phyloP scores from a whole-genome alignment of 2,113 vertebrate species.

The Elephantulus edwardii region DNA sequence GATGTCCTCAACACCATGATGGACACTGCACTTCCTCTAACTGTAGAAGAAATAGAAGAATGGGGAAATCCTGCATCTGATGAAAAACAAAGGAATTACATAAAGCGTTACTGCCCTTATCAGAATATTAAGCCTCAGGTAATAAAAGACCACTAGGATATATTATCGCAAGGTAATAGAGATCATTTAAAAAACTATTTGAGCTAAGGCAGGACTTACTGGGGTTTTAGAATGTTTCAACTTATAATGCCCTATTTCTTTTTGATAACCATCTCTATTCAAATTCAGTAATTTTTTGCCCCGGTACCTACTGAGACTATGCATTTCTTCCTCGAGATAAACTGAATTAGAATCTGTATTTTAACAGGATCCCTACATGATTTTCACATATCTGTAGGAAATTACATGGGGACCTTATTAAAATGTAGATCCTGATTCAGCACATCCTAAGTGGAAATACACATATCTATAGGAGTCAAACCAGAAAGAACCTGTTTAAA shows the following conservation, averaged over 20 bases:
- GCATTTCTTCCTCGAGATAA: neutral
- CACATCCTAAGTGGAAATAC: no score
- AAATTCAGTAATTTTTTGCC: neutral
- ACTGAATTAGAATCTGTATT: neutral
- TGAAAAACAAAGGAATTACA: slow-evolving; percentile 84
- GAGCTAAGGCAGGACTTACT: neutral
- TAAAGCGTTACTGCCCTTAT: slow-evolving; percentile 94
- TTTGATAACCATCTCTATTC: neutral
- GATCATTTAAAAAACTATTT: neutral
- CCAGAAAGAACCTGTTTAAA: neutral
- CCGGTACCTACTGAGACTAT: no score
- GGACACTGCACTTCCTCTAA: slow-evolving; percentile 90
- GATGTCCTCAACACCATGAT: slow-evolving; percentile 95
- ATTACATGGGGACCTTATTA: no score
- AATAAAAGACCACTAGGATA: slow-evolving; percentile 41
- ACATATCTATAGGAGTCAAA: neutral
- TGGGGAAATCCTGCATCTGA: slow-evolving; percentile 93
- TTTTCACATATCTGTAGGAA: no score
- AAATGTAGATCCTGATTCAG: no score
- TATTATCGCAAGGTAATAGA: neutral
- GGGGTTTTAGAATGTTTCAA: neutral
- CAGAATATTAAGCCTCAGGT: slow-evolving; percentile 96
- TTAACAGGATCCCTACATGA: neutral
- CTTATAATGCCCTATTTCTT: neutral
- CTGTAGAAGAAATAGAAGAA: slow-evolving; percentile 94